Conservation (phyloP, 2,888 invertebrate genomes). For the Cancer borealis region DNA sequence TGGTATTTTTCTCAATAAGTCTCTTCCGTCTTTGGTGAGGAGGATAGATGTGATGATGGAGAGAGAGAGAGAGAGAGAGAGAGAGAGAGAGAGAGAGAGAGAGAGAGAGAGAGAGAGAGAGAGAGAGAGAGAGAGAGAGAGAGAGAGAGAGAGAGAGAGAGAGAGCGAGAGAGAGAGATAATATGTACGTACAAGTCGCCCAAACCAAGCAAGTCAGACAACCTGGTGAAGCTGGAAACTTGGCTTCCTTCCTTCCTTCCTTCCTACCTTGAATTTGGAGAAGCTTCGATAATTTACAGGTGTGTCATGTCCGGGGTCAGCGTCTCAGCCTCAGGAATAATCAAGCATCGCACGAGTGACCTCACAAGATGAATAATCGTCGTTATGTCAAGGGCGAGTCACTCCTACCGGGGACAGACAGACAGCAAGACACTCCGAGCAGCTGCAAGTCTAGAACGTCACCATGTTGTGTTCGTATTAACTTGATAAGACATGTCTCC, state of each 20-base stretch:
- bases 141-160: constrained; percentile 48
- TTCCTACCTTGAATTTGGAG: background rate
- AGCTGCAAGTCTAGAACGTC: no score
- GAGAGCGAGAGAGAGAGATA: constrained; percentile 45
- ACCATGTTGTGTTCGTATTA: background rate
- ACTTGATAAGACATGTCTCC: background rate
- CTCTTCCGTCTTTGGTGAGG: background rate
- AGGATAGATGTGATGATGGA: constrained; percentile 35
- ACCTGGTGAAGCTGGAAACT: background rate
- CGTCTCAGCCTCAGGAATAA: background rate
- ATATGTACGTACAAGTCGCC: background rate
- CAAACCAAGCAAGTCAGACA: background rate
- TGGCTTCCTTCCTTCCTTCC: background rate
- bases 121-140: constrained; percentile 58
- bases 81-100: constrained; percentile 41
- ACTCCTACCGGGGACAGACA: background rate
- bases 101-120: constrained; percentile 48
- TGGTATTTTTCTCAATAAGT: constrained; percentile 38
- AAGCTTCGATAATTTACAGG: background rate
- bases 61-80: constrained; percentile 1
- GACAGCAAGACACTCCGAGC: background rate
- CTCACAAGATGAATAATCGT: background rate
- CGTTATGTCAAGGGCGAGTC: background rate
- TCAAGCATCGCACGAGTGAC: background rate
- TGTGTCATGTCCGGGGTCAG: background rate